Percentiles rank a stretch among this genome's conserved stretches.
These are phyloP conservation scores for Paratilapia polleni DNA, from an alignment of 2,113 vertebrate genomes.

Conservation along the genomic window DNA sequence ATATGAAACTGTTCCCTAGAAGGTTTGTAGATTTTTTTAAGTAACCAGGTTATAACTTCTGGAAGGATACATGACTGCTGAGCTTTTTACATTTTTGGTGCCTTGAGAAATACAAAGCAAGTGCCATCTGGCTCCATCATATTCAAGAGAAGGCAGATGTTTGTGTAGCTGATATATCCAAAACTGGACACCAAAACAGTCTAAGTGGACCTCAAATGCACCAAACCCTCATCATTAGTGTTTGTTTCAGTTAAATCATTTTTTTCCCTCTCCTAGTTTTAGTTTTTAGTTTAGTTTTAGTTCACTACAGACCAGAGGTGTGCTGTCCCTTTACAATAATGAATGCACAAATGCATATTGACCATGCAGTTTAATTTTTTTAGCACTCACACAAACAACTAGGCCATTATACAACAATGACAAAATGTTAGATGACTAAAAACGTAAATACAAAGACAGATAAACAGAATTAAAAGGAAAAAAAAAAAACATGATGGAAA, in stretches of 20 bases:
- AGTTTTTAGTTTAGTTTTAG: background rate
- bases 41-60: background rate
- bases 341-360: background rate
- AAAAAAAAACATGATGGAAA: background rate
- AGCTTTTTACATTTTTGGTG: background rate
- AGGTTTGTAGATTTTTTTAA: background rate
- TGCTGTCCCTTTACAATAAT: accelerated
- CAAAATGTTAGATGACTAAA: accelerated
- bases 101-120: background rate
- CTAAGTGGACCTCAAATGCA: background rate
- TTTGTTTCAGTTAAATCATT: background rate
- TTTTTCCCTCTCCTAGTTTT: background rate
- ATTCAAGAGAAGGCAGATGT: background rate
- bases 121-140: background rate
- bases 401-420: background rate
- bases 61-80: background rate
- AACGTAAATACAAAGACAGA: background rate
- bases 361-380: background rate
- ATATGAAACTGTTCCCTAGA: background rate
- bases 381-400: background rate
- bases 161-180: background rate
- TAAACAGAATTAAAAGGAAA: background rate
- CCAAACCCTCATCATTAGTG: background rate
- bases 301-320: background rate
- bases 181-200: background rate